These are phyloP conservation scores for Lasioglossum marginatum DNA, from an alignment of 2,888 invertebrate genomes.

Conservation along the genomic window DNA sequence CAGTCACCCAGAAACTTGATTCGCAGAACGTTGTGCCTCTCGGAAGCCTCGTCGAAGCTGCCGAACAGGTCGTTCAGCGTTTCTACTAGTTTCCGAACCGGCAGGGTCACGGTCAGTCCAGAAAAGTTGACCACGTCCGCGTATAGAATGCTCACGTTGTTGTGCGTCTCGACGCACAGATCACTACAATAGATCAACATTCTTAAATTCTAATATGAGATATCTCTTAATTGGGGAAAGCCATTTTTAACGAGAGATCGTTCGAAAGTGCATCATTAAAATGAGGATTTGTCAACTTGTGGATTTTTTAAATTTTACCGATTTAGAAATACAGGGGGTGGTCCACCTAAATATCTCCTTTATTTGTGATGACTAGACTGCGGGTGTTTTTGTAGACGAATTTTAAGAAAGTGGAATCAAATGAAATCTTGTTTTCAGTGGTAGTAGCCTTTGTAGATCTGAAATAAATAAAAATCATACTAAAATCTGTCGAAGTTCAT, in stretches of 20 bases:
- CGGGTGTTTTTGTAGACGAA: too few species aligned
- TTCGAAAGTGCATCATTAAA: background rate
- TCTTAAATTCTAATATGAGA: background rate
- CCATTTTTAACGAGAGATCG: background rate
- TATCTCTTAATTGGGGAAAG: background rate
- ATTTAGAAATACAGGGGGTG: too few species aligned
- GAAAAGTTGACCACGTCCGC: constrained; percentile 98
- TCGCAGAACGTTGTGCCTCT: constrained; percentile 91
- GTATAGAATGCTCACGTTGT: constrained; percentile 95
- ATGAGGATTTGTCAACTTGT: background rate
- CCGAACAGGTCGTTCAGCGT: constrained; percentile 96
- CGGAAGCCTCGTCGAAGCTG: constrained; percentile 95
- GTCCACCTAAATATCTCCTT: too few species aligned
- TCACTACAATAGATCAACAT: constrained; percentile 87
- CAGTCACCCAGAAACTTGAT: constrained; percentile 98
- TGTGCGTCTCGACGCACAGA: constrained; percentile 94
- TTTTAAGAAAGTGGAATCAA: too few species aligned
- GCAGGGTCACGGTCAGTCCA: constrained; percentile 92
- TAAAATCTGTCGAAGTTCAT: too few species aligned
- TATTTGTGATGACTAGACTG: too few species aligned
- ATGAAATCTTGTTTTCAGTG: too few species aligned
- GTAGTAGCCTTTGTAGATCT: too few species aligned
- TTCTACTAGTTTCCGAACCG: constrained; percentile 93
- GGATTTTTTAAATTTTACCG: background rate
- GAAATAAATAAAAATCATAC: too few species aligned